Evolutionary conservation across 1,140 invertebrate species (phyloP).

Genomic region (Grapholita molesta): DNA sequence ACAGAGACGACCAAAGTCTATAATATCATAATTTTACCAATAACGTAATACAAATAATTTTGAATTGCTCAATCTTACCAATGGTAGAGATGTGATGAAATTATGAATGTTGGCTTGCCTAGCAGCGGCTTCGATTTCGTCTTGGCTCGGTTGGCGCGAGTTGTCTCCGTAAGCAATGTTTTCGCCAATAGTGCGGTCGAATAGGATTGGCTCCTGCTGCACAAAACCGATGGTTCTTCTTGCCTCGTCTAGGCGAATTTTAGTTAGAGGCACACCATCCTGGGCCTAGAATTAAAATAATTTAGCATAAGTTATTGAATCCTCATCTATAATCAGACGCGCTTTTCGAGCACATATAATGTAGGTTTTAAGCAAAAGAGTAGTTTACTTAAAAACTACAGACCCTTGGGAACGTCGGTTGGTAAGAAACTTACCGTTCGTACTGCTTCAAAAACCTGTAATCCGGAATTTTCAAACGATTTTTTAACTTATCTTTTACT

Average conservation of each 20-base stretch:
- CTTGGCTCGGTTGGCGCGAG: conserved; percentile 60
- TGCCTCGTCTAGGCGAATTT: conserved; percentile 69
- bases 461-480: not conserved
- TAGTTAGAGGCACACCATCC: conserved; percentile 70
- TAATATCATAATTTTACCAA: too few species aligned
- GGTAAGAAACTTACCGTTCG: too few species aligned
- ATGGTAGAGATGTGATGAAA: conserved; percentile 82
- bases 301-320: not conserved
- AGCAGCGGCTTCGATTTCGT: conserved; percentile 82
- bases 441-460: too few species aligned
- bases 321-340: too few species aligned
- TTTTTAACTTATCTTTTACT: not conserved
- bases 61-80: conserved; percentile 51
- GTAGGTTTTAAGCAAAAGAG: too few species aligned
- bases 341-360: too few species aligned
- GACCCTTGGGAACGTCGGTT: too few species aligned
- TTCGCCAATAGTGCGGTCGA: conserved; percentile 83
- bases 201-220: conserved; percentile 88
- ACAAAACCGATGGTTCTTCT: conserved; percentile 85
- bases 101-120: conserved; percentile 86
- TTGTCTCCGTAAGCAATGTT: conserved; percentile 87
- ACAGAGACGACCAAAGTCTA: not conserved
- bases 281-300: conserved; percentile 43
- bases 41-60: too few species aligned
- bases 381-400: too few species aligned